Conservation (phyloP, 2,888 invertebrate species). For the Coenonympha arcania region DNA sequence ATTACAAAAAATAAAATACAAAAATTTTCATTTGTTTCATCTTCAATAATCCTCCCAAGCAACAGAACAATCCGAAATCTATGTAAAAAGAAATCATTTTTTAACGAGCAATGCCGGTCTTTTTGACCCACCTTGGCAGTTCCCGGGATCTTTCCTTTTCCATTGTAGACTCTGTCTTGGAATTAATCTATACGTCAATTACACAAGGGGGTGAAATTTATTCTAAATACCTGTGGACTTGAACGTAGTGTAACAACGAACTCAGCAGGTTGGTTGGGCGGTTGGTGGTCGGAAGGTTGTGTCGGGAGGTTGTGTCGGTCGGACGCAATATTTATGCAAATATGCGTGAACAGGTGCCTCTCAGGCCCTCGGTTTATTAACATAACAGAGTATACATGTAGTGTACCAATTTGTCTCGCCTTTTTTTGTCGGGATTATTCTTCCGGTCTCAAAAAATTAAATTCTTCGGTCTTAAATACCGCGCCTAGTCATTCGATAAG, state of each 20-base stretch:
- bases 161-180: neutral
- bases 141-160: no score
- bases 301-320: no score
- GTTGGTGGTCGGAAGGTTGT: no score
- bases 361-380: slow-evolving; percentile 22
- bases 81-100: neutral
- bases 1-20: no score
- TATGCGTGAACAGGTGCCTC: slow-evolving; percentile 24
- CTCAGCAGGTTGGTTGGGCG: slow-evolving; percentile 2
- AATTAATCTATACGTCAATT: slow-evolving; percentile 1
- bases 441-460: neutral
- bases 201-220: slow-evolving; percentile 18
- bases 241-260: slow-evolving; percentile 21
- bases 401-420: slow-evolving; percentile 6
- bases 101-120: no score
- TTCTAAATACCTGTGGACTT: slow-evolving; percentile 26
- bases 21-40: no score
- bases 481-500: no score
- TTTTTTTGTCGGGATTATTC: neutral
- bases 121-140: no score
- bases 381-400: slow-evolving; percentile 22
- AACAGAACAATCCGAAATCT: no score
- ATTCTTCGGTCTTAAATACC: neutral
- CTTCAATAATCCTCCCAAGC: no score
- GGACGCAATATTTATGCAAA: slow-evolving; percentile 28